Evolutionary conservation across 2,888 invertebrate genomes (phyloP), one percentile per base, ranked within the genome.

Genomic region (Idaea biselata): DNA sequence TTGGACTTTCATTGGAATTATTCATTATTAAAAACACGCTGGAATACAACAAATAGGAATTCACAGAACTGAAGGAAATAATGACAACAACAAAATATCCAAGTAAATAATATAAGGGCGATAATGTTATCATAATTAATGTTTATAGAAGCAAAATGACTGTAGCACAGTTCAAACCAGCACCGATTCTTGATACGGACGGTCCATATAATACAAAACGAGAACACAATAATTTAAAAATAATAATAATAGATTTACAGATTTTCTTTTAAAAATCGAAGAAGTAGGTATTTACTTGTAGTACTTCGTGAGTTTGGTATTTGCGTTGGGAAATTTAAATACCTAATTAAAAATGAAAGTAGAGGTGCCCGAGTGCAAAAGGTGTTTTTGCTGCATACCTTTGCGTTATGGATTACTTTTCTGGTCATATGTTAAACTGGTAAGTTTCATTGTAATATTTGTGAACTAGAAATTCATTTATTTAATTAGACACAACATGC

Each of bases 341-440:
- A 25, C 25, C 3, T 11, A 44, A 11, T 58, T 25, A 25, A 44
- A 67, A 65, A 75, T 77, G 78, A 65, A 62, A 33, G 18, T 60
- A 2, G 77, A 77, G 18, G 11, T 73, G 18, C 77, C 78, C 11
- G 58, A 67, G 17, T 67, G 64, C 16, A 66, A 58, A 18, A 70
- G 75, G 67, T 79, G 77, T 58, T 78, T 74, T 55, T 73, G 69
- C 11, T 79, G 76, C 55, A 58, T 78, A 0, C 78, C 78, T 0
- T 25, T 77, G 18, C 63, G 79, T 60, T 72, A 71, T 61, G 74
- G 77, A 0, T 63, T 80, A 1, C 44, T 78, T 0, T 59, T 58
- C 0, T 76, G 75, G 72, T 71, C 69, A 2, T 79, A 79, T 62
- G 16, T 77, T 0, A 72, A 72, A 66, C 32, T 75, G 63, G 75